A percentile compares a stretch with the other conserved stretches of the same genome.
These are phyloP conservation scores for Apis laboriosa DNA, from an alignment of 1,140 invertebrate genomes.

Conservation along the genomic window DNA sequence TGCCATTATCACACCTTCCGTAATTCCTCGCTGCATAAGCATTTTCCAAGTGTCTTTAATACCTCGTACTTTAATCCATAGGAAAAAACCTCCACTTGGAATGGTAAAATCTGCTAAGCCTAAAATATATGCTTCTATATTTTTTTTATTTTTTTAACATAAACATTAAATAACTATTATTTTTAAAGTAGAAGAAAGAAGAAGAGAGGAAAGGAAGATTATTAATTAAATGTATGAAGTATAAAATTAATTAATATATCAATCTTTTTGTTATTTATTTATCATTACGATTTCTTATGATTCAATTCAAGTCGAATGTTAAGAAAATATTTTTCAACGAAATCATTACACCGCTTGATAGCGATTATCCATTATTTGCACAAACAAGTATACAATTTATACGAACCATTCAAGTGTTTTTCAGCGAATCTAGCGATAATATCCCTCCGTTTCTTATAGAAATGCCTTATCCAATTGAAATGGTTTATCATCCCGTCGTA, in stretches of 20 bases:
- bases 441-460: conserved; percentile 86
- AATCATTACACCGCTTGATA: neutral
- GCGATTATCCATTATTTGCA: neutral
- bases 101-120: conserved; percentile 85
- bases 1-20: conserved; percentile 84
- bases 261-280: neutral
- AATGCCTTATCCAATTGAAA: conserved; percentile 82
- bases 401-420: conserved; percentile 83
- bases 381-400: neutral
- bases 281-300: no score
- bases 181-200: no score
- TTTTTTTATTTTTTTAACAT: no score
- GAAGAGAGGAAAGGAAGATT: no score
- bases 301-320: neutral
- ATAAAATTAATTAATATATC: neutral
- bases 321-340: neutral
- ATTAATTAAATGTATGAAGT: neutral
- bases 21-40: conserved; percentile 84
- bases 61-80: conserved; percentile 87
- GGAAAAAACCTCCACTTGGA: conserved; percentile 88
- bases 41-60: conserved; percentile 87
- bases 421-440: conserved; percentile 83
- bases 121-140: conserved; percentile 42
- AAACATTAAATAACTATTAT: no score
- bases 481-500: conserved; percentile 84